Base-by-base conservation (phyloP, 2,888 invertebrate genomes). In the Junonia oenone region DNA sequence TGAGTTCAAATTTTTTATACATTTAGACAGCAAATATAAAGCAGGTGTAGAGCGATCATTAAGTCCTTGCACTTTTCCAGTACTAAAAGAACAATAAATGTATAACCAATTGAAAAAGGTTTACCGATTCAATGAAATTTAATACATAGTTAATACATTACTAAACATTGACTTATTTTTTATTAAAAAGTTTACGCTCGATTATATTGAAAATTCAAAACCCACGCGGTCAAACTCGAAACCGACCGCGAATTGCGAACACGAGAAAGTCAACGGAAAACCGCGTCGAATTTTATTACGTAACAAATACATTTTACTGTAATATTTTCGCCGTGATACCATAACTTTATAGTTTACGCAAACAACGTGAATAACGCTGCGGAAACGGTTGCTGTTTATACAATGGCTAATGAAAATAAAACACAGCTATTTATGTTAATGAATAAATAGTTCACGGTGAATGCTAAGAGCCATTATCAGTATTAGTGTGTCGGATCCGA, bases 391-490 rank as follows among this genome's bases (percentile, higher is more conserved):
- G 13, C 6, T 43, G 43, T 43, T 43, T 43, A 43, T 13, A 51
- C 29, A 40, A 11, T 14, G 14, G 31, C 15, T 2, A 38, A 22
- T 43, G 15, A 29, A 54, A 54, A 54, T 54, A 43, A 43, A 48
- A 40, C 47, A 29, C 19, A 43, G 22, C 2, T 43, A 43, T 43
- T 43, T 43, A 43, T 43, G 43, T 43, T n/a, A 22, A 22, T 43
- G 43, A 13, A 26, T 43, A 17, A 22, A 43, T 26, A 43, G 43
- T 13, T 43, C 43, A 43, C 43, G 43, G 43, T 43, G 38, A 40
- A 19, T 17, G 43, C 13, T n/a, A 19, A 38, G 11, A n/a, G n/a
- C n/a, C n/a, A n/a, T n/a, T n/a, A n/a, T n/a, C n/a, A n/a, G n/a
- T n/a, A n/a, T n/a, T n/a, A n/a, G n/a, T n/a, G n/a, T n/a, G n/a